Conservation (phyloP, 2,888 invertebrate genomes). For the Crematogaster levior region DNA sequence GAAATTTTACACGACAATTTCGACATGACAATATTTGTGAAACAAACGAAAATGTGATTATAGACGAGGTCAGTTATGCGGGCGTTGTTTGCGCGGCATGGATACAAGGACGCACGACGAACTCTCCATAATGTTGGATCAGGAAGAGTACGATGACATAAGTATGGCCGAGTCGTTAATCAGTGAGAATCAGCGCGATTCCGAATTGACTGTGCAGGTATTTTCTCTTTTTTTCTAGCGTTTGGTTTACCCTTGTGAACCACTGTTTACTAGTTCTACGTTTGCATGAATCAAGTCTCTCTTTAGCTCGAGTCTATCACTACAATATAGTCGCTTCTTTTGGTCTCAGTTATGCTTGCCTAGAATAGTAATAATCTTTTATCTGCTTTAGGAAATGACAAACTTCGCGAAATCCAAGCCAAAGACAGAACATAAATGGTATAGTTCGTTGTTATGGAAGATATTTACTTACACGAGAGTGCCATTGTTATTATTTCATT, state of each 20-base stretch:
- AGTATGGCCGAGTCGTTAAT: slow-evolving; percentile 87
- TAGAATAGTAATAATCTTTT: slow-evolving; percentile 75
- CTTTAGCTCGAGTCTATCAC: slow-evolving; percentile 27
- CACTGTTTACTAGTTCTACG: not conserved
- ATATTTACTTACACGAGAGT: slow-evolving; percentile 78
- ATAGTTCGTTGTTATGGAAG: slow-evolving; percentile 79
- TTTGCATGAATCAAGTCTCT: slow-evolving; percentile 50
- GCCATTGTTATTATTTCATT: slow-evolving; percentile 74
- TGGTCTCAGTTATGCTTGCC: not conserved
- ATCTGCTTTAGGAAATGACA: slow-evolving; percentile 82
- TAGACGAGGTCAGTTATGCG: slow-evolving; percentile 94
- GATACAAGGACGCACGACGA: slow-evolving; percentile 87
- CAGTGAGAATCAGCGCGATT: slow-evolving; percentile 76
- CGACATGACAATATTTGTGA: not conserved
- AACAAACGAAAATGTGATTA: slow-evolving; percentile 57
- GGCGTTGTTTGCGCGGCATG: slow-evolving; percentile 91
- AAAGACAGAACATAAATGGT: slow-evolving; percentile 75
- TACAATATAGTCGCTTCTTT: slow-evolving; percentile 2
- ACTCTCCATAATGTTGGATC: slow-evolving; percentile 89
- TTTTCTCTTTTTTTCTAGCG: not conserved
- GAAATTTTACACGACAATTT: not conserved
- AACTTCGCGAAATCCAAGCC: slow-evolving; percentile 75
- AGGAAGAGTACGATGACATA: slow-evolving; percentile 91
- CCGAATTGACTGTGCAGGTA: slow-evolving; percentile 80
- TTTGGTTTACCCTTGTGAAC: not conserved